phyloP scores from a whole-genome alignment of 2,888 invertebrate genomes.

The Leptopterna dolabrata region DNA sequence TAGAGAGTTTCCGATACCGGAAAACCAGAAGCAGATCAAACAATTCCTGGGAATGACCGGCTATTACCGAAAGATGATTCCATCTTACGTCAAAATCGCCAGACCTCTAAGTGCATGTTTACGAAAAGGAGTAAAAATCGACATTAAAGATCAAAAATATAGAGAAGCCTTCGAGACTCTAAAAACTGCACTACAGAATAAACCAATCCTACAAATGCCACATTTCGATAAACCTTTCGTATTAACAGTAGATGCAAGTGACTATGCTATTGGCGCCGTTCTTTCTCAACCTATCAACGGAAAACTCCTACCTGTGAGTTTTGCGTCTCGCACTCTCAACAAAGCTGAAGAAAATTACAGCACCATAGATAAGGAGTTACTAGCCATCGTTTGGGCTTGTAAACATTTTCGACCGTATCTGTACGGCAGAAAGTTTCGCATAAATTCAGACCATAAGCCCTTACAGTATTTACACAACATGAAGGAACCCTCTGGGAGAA shows the following conservation, averaged over 20 bases:
- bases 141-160: conserved; percentile 10
- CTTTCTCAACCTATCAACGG: conserved; percentile 63
- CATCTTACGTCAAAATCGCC: conserved; percentile 61
- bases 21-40: conserved; percentile 45
- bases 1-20: conserved; percentile 45
- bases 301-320: conserved; percentile 65
- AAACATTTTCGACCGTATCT: no score
- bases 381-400: no score
- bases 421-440: no score
- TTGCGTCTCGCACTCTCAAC: no score
- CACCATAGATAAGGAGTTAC: no score
- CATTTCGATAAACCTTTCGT: conserved; percentile 52
- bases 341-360: no score
- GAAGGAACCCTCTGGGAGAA: no score
- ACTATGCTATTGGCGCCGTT: conserved; percentile 64
- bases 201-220: conserved; percentile 54
- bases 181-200: neutral
- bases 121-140: conserved; percentile 59
- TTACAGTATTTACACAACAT: no score
- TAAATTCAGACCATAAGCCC: no score
- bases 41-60: conserved; percentile 63
- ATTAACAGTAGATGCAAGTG: conserved; percentile 63
- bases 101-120: conserved; percentile 62
- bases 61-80: conserved; percentile 64
- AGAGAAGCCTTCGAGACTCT: neutral